Base-by-base conservation (phyloP, 2,113 vertebrate genomes). In the Colius striatus region DNA sequence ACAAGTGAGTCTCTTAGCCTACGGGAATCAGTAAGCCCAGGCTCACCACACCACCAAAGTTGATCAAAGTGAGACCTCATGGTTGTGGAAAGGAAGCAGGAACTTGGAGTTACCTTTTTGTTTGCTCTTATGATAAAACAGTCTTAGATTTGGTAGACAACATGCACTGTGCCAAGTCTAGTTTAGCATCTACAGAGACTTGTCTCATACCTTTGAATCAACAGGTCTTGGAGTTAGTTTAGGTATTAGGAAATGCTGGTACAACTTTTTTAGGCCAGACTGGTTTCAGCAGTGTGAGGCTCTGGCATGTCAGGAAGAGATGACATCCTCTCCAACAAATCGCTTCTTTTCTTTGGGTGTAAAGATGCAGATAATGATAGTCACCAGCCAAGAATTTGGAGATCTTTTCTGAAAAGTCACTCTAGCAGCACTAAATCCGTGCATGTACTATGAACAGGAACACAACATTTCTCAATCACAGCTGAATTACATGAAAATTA, bases 191-290 rank as follows among this genome's bases (percentile, higher is more conserved):
- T 74, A 48, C 55, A 57, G 61, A 70, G 2, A 16, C 32, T 23
- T 57, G 13, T 57, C 45, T 58, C 12, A 0, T 38, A 38, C n/a
- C 22, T 16, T 1, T 2, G 0, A 1, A 32, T 4, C 57, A 86
- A 0, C 38, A n/a, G 43, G 4, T 34, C 29, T 51, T 22, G 26
- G 17, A 19, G 14, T 15, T 87, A 27, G 2, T 38, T 53, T 63
- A 55, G 23, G 6, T 32, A 0, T 9, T 74, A 38, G 80, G 73
- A 67, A 11, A 4, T 0, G 1, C 23, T n/a, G 47, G 9, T 25
- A 30, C 4, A 55, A 6, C 36, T 48, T 34, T 48, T 34, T 65
- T 63, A 74, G 79, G 18, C 16, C 53, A 90, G 32, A 11, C 29
- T 18, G 47, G 4, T 54, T 50, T 70, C 72, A 90, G 47, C 36